Base-by-base conservation (phyloP, 2,888 invertebrate genomes). In the Tipula lateralis region DNA sequence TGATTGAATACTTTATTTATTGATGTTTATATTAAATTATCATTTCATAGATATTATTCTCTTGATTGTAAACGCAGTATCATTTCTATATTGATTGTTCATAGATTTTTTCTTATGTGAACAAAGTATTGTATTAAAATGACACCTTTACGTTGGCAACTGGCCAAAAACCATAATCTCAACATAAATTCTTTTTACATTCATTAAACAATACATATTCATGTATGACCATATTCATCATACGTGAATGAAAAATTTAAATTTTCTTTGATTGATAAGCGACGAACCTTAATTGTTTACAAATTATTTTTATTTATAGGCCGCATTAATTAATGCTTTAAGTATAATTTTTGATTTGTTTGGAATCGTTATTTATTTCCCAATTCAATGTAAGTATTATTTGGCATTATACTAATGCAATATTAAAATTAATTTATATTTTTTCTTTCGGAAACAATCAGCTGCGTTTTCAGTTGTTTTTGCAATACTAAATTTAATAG, bases 321-420 rank as follows among this genome's bases (percentile, higher is more conserved):
- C 90, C 86, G 88, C 90, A 87, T 88, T 89, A 86, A 89, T 90
- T 86, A 87, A 90, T 86, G 88, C 87, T 87, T 88, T 88, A 86
- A 89, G 90, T 87, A 89, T 90, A 87, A 88, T 90, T 87, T 88
- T 90, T 87, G 90, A 90, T 87, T 87, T 90, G 87, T 87, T 89
- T 87, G 87, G 87, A 87, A 89, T 90, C 85, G 87, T 89, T 86
- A 84, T 88, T 85, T 86, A 81, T 87, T 87, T 87, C 88, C 87
- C 87, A n/a, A 86, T 85, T 84, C 5, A 50, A 89, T 89, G 90
- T 90, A 87, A 90, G 90, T 89, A 84, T 44, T 29, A n/a, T n/a
- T n/a, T n/a, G n/a, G n/a, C n/a, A n/a, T n/a, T n/a, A 19, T 29
- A 44, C 34, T 29, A 39, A 39, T 13, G 1, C 9, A 39, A 39